Conservation (phyloP, 2,113 vertebrate species). For the Smithornis capensis region DNA sequence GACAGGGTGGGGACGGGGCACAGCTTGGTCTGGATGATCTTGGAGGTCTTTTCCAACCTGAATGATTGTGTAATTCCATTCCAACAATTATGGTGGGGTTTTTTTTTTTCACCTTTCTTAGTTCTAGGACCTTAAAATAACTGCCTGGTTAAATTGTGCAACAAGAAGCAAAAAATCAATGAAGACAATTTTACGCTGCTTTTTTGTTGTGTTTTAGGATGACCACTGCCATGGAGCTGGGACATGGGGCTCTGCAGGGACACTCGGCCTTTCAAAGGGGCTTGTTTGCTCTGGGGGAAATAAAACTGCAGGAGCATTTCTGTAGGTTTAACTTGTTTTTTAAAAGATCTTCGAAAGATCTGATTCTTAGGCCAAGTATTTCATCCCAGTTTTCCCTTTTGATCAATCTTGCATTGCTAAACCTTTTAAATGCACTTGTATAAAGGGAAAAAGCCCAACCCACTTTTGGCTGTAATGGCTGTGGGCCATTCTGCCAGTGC, state of each 20-base stretch:
- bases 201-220: neutral
- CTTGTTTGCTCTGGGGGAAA: neutral
- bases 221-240: rapidly evolving
- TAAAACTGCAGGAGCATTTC: neutral
- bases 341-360: neutral
- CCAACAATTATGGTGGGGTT: rapidly evolving
- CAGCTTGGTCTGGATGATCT: neutral
- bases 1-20: neutral
- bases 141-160: neutral
- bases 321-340: neutral
- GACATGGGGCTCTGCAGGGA: neutral
- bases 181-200: neutral
- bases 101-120: neutral
- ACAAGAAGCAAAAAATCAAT: neutral
- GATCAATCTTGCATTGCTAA: neutral
- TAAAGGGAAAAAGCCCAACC: neutral
- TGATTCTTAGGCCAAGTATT: neutral
- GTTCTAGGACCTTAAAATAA: neutral
- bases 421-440: neutral
- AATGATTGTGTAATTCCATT: neutral
- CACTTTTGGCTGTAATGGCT: neutral
- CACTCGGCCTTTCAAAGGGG: neutral
- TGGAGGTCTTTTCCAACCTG: neutral
- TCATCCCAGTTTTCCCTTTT: neutral
- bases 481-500: neutral